Percentiles rank a stretch among this genome's conserved stretches.
Evolutionary conservation across 23 tunicate genomes (phyloP).

Genomic region (Ascidia mentula): DNA sequence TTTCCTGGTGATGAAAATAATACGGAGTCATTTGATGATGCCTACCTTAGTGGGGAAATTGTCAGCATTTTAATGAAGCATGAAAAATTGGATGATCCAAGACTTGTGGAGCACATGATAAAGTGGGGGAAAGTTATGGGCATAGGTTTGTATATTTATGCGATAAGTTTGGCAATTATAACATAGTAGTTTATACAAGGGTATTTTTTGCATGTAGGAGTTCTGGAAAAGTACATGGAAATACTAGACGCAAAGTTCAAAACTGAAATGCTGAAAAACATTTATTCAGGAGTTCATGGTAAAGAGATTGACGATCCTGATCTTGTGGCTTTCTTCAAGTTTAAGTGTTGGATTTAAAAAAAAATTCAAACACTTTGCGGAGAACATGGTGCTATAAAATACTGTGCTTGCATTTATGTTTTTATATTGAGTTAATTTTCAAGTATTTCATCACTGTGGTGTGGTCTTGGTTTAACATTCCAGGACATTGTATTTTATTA

Average conservation of each 20-base stretch:
- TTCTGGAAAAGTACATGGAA: slow-evolving; percentile 87
- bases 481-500: no score
- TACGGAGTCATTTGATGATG: slow-evolving; percentile 86
- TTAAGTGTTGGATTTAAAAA: slow-evolving; percentile 92
- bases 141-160: slow-evolving; percentile 52
- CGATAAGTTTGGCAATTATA: no score
- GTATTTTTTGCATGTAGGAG: slow-evolving; percentile 56
- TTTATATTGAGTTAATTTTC: no score
- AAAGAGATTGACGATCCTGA: slow-evolving; percentile 86
- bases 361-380: no score
- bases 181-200: no score
- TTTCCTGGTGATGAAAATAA: slow-evolving; percentile 53
- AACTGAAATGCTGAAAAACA: slow-evolving; percentile 67
- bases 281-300: slow-evolving; percentile 83
- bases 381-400: no score
- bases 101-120: slow-evolving; percentile 85
- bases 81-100: slow-evolving; percentile 73
- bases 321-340: slow-evolving; percentile 79
- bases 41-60: slow-evolving; percentile 90
- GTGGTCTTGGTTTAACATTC: no score
- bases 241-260: slow-evolving; percentile 76
- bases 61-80: slow-evolving; percentile 92
- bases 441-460: no score
- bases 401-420: no score
- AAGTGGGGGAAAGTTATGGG: slow-evolving; percentile 91